These are phyloP conservation scores for Chymomyza costata DNA, from an alignment of 1,140 invertebrate species.

Conservation along the genomic window DNA sequence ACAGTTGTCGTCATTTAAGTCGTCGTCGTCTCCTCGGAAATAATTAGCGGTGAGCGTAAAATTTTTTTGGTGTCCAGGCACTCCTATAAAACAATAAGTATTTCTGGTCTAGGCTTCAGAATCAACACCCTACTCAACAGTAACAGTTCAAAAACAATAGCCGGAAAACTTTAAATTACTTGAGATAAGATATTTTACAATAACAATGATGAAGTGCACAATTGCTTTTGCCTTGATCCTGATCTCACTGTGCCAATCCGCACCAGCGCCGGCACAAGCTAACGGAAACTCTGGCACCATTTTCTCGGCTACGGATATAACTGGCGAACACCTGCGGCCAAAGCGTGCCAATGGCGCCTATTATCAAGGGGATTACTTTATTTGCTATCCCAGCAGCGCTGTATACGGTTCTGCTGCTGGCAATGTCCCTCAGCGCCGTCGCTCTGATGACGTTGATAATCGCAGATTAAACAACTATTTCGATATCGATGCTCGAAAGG, in stretches of 20 bases:
- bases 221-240: slow-evolving; percentile 18
- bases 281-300: too few relatives aligned
- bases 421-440: slow-evolving; percentile 28
- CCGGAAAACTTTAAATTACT: too few relatives aligned
- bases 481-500: slow-evolving; percentile 31
- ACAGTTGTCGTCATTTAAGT: slow-evolving; percentile 3
- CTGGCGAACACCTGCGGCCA: slow-evolving; percentile 39
- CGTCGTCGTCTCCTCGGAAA: slow-evolving; percentile 33
- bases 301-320: slow-evolving; percentile 38
- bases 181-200: too few relatives aligned
- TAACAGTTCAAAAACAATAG: too few relatives aligned
- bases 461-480: too few relatives aligned
- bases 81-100: slow-evolving; percentile 42
- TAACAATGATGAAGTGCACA: slow-evolving; percentile 26
- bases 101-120: too few relatives aligned
- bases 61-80: slow-evolving; percentile 13
- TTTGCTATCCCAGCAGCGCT: slow-evolving; percentile 56
- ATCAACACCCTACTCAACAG: too few relatives aligned
- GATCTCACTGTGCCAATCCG: slow-evolving; percentile 10
- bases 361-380: slow-evolving; percentile 44
- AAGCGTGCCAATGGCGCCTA: slow-evolving; percentile 40
- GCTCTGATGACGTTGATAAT: slow-evolving; percentile 14
- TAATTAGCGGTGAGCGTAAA: slow-evolving; percentile 47
- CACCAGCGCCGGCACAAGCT: slow-evolving; percentile 14
- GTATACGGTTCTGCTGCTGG: slow-evolving; percentile 41